Evolutionary conservation across 2,888 invertebrate species (phyloP).

Genomic region (Lochmaea crataegi): DNA sequence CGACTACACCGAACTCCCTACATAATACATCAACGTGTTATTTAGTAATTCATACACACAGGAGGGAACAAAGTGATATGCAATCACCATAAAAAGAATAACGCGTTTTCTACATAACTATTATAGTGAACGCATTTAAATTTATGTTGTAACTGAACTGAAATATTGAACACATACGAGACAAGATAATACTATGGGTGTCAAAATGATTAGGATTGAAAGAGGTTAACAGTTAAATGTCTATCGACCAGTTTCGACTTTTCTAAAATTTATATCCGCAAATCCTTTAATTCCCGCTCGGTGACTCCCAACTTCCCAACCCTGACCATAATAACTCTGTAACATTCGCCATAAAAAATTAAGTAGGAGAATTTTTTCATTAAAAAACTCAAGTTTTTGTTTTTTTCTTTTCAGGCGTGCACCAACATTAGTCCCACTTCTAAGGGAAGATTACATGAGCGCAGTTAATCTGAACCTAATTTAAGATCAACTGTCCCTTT

Average conservation of each 20-base stretch:
- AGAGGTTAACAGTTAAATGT: no score
- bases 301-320: no score
- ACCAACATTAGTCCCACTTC: slow-evolving; percentile 72
- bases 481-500: slow-evolving; percentile 51
- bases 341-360: no score
- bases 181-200: no score
- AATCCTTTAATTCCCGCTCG: no score
- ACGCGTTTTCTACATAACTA: not conserved
- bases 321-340: no score
- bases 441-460: slow-evolving; percentile 76
- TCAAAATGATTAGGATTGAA: no score
- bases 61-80: not conserved
- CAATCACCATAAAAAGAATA: not conserved
- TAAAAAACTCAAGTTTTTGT: no score
- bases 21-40: not conserved
- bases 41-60: slow-evolving; percentile 3
- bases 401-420: slow-evolving; percentile 70
- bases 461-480: slow-evolving; percentile 67
- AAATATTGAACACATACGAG: not conserved
- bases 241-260: no score
- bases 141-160: no score
- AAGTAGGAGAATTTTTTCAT: no score
- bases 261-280: no score
- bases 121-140: not conserved
- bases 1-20: not conserved